Percentiles rank a stretch among this genome's conserved stretches.
Evolutionary conservation across 2,888 invertebrate genomes (phyloP).

Genomic region (Physocephala rufipes): DNA sequence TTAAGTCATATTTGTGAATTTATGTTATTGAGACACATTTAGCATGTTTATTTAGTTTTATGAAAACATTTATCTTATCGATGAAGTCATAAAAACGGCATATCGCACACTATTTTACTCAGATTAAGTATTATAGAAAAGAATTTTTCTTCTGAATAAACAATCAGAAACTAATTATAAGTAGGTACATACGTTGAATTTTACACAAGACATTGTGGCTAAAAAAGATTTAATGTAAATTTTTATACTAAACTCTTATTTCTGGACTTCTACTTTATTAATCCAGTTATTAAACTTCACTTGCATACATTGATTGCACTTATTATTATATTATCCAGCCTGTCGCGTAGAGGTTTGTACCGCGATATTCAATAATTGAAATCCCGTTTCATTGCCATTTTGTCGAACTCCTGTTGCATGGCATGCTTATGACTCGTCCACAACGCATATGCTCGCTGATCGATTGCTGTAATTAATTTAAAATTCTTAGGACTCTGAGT

Average conservation of each 20-base stretch:
- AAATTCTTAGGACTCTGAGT: constrained; percentile 60
- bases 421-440: constrained; percentile 61
- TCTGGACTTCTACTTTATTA: background rate
- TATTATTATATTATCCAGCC: constrained; percentile 3
- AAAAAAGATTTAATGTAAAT: constrained; percentile 4
- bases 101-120: background rate
- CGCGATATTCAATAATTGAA: constrained; percentile 26
- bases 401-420: constrained; percentile 56
- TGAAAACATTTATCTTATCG: constrained; percentile 12
- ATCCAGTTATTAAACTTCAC: background rate
- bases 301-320: constrained; percentile 28
- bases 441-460: constrained; percentile 60
- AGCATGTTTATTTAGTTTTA: constrained; percentile 18
- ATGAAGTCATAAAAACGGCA: constrained; percentile 8
- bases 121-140: constrained; percentile 13
- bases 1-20: background rate
- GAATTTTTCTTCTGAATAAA: constrained; percentile 1
- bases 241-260: constrained; percentile 23
- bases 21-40: background rate
- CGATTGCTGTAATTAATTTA: constrained; percentile 59
- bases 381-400: constrained; percentile 53
- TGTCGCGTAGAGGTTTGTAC: background rate
- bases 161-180: constrained; percentile 24
- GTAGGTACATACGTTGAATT: constrained; percentile 31
- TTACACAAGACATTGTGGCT: constrained; percentile 15